phyloP scores from a whole-genome alignment of 2,113 vertebrate species.

The Pogonocichla stellata region DNA sequence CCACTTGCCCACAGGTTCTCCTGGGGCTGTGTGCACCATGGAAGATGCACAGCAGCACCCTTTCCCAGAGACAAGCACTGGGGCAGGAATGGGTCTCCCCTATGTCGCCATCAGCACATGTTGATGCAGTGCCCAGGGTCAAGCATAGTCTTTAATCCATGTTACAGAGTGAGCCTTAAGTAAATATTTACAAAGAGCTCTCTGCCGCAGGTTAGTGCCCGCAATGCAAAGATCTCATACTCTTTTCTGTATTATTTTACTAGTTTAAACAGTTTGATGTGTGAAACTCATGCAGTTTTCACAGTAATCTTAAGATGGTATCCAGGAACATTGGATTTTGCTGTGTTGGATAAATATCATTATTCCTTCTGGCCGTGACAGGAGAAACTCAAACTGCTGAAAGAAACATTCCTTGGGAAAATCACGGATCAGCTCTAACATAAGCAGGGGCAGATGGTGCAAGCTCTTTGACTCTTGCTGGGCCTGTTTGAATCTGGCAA shows the following conservation, averaged over 20 bases:
- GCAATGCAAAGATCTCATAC: neutral
- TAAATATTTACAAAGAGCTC: neutral
- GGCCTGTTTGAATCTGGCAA: neutral
- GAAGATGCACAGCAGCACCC: neutral
- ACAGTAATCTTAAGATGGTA: neutral
- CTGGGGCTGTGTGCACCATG: neutral
- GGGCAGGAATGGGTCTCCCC: neutral
- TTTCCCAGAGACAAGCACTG: neutral
- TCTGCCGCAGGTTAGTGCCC: fast-evolving
- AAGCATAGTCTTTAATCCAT: neutral
- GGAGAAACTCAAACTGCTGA: neutral
- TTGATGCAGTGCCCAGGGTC: neutral
- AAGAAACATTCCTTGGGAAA: neutral
- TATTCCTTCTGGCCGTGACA: neutral
- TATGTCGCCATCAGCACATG: fast-evolving
- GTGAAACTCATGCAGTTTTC: neutral
- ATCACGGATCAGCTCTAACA: neutral
- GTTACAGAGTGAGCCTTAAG: neutral
- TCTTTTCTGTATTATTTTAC: neutral
- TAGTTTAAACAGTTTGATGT: neutral
- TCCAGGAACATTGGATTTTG: neutral
- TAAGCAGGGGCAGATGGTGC: slow-evolving; percentile 14
- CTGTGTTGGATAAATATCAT: neutral
- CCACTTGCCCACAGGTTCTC: neutral
- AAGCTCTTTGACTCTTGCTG: neutral